These are phyloP conservation scores for Vimba vimba DNA, from an alignment of 2,113 vertebrate genomes.

Conservation along the genomic window DNA sequence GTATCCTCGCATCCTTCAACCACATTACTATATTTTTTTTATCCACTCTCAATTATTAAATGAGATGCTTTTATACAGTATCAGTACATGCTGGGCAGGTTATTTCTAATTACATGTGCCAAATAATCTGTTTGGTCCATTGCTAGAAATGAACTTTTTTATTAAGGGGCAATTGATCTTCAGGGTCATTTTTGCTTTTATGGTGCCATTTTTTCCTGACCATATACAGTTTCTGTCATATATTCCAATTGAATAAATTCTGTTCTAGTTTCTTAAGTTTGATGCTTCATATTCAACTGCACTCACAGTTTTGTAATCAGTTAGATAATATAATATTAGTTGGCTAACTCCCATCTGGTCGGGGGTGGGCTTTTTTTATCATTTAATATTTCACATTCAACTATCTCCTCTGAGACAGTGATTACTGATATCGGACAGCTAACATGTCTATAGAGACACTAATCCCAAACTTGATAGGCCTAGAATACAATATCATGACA, in stretches of 20 bases:
- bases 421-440: not conserved
- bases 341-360: not conserved
- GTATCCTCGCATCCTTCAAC: too few species aligned
- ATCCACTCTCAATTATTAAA: too few species aligned
- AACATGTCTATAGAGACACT: not conserved
- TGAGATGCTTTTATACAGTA: not conserved
- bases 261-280: not conserved
- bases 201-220: not conserved
- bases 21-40: too few species aligned
- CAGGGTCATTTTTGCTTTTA: not conserved
- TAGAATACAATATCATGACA: slow-evolving; percentile 15
- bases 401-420: not conserved
- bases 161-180: not conserved
- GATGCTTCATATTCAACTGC: not conserved
- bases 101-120: not conserved
- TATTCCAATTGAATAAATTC: not conserved
- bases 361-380: not conserved
- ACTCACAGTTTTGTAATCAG: not conserved
- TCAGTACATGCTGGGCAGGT: not conserved
- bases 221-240: not conserved
- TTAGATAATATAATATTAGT: not conserved
- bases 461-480: slow-evolving; percentile 10
- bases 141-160: not conserved
- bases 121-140: not conserved
- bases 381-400: not conserved